A percentile compares a stretch with the other conserved stretches of the same genome.
Conservation (phyloP, 1,140 invertebrate species). For the Stegodyphus dumicola region DNA sequence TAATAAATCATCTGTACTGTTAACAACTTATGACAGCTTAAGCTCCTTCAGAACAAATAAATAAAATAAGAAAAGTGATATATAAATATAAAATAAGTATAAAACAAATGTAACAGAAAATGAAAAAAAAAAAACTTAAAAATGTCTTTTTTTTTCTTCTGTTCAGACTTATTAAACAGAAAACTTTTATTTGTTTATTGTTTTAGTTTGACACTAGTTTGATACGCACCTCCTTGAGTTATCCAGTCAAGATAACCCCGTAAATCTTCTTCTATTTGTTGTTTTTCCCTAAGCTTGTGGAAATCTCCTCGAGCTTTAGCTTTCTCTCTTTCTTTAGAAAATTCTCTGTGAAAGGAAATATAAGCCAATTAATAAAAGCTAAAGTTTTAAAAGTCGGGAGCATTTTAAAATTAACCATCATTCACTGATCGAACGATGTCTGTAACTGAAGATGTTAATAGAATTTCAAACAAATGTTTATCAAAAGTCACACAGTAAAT, state of each 20-base stretch:
- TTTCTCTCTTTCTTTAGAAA: constrained; percentile 99
- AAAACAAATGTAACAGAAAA: constrained; percentile 6
- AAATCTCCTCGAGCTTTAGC: constrained; percentile 98
- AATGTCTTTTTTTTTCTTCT: background rate
- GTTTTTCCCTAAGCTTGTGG: constrained; percentile 97
- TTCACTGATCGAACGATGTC: too few relatives aligned
- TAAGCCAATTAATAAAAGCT: background rate
- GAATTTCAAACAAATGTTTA: too few relatives aligned
- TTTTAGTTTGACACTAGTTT: background rate
- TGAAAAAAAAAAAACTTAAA: background rate
- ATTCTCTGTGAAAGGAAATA: constrained; percentile 80
- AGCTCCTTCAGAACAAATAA: too few relatives aligned
- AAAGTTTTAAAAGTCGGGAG: background rate
- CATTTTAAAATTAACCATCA: background rate
- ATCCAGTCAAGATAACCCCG: constrained; percentile 99
- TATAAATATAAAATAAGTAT: too few relatives aligned
- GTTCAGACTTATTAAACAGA: background rate
- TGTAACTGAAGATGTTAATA: too few relatives aligned
- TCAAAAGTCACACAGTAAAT: too few relatives aligned
- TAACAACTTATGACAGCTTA: too few relatives aligned
- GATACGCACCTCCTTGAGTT: constrained; percentile 81
- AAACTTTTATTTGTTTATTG: background rate
- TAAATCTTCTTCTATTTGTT: constrained; percentile 98
- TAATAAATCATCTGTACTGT: too few relatives aligned
- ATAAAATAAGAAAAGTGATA: constrained; percentile 9